phyloP scores from a whole-genome alignment of 2,797 vertebrate species.

The Tamandua tetradactyla region DNA sequence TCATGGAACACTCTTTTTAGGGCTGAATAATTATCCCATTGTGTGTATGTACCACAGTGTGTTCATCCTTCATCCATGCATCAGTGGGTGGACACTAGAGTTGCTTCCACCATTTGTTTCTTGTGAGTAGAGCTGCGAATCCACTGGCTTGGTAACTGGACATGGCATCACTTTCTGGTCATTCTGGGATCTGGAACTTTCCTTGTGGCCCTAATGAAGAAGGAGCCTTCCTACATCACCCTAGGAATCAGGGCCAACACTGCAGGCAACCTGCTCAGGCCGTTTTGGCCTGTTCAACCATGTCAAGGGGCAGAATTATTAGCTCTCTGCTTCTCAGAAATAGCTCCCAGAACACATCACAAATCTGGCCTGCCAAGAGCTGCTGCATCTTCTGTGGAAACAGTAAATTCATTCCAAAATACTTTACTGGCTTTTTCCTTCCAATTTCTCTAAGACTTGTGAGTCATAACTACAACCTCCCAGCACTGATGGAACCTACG shows the following conservation, averaged over 20 bases:
- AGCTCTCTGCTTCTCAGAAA: not conserved
- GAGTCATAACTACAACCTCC: not conserved
- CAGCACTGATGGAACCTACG: not conserved
- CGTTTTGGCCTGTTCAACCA: not conserved
- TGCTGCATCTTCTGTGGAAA: not conserved
- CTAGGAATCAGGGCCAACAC: not conserved
- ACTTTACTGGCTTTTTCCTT: not conserved
- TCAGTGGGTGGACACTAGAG: too few species aligned
- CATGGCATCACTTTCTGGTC: not conserved
- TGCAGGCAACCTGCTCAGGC: not conserved
- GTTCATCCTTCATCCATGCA: too few species aligned
- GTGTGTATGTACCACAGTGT: too few species aligned
- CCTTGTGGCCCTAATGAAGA: not conserved
- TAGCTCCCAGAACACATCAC: not conserved
- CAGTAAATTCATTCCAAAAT: not conserved
- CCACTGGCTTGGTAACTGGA: not conserved
- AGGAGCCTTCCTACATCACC: not conserved
- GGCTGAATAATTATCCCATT: too few species aligned
- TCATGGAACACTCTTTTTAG: too few species aligned
- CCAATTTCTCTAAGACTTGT: not conserved
- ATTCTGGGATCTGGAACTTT: not conserved
- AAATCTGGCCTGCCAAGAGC: not conserved
- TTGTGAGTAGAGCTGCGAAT: too few species aligned
- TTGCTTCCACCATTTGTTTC: too few species aligned
- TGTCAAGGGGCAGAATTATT: not conserved